Percentiles rank a stretch among this genome's conserved stretches.
phyloP scores from a whole-genome alignment of 2,888 invertebrate genomes.

The Melanchra persicariae region DNA sequence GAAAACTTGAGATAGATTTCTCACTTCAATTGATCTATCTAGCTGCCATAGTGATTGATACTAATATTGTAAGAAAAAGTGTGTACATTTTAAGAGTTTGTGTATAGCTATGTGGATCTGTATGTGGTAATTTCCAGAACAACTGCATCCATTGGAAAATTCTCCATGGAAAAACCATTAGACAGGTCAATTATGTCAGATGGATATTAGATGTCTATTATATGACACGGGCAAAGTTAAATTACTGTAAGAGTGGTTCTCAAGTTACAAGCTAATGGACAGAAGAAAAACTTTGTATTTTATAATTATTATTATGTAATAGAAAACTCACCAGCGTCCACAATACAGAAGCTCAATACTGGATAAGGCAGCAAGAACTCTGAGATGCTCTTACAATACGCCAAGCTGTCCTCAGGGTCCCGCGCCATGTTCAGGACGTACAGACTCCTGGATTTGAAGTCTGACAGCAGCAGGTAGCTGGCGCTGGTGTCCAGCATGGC shows the following conservation, averaged over 20 bases:
- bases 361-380: conserved; percentile 97
- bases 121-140: no score
- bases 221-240: no score
- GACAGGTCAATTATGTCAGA: no score
- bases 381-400: conserved; percentile 94
- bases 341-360: conserved; percentile 96
- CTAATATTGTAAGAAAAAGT: no score
- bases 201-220: no score
- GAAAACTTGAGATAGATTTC: background rate
- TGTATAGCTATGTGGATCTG: no score
- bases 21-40: background rate
- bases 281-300: background rate
- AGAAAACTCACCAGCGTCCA: conserved; percentile 92
- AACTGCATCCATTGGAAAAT: no score
- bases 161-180: no score
- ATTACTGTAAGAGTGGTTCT: background rate
- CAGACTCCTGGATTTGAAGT: conserved; percentile 95
- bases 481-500: conserved; percentile 96
- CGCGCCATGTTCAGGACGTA: conserved; percentile 94
- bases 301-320: background rate
- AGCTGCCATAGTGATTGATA: background rate
- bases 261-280: background rate
- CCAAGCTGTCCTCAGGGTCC: conserved; percentile 88
- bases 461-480: conserved; percentile 96
- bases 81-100: no score